Conservation (phyloP, 2,888 invertebrate genomes). For the Spatulosminthurus flaviceps region DNA sequence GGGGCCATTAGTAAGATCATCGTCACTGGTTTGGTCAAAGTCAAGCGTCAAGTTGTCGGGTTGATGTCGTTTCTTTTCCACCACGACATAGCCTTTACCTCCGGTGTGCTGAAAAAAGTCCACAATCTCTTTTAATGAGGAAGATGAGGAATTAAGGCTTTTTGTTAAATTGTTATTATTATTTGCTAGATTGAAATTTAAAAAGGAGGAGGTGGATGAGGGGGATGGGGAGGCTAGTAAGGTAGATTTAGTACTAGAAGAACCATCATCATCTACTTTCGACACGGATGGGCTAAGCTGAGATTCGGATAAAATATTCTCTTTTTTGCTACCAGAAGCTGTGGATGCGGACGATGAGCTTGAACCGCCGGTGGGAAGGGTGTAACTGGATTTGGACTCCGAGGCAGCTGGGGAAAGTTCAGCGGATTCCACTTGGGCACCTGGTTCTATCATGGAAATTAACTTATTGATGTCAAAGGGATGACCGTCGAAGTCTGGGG, state of each 20-base stretch:
- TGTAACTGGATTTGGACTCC: conserved; percentile 50
- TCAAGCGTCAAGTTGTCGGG: conserved; percentile 47
- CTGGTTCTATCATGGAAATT: conserved; percentile 62
- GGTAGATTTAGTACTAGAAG: conserved; percentile 1
- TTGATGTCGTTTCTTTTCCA: conserved; percentile 50
- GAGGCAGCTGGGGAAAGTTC: conserved; percentile 52
- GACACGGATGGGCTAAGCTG: conserved; percentile 1
- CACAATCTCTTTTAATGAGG: conserved; percentile 54
- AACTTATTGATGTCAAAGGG: conserved; percentile 61
- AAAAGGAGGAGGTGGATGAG: too few species aligned
- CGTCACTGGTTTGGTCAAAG: conserved; percentile 46
- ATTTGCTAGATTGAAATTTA: conserved; percentile 19
- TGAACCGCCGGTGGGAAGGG: conserved; percentile 35
- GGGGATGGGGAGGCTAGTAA: not conserved
- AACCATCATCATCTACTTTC: conserved; percentile 13
- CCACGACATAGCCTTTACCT: conserved; percentile 54
- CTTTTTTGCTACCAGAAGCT: conserved; percentile 49
- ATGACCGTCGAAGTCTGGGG: conserved; percentile 59
- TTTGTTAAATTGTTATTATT: not conserved
- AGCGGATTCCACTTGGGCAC: conserved; percentile 52
- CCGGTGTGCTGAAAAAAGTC: conserved; percentile 55
- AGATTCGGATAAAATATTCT: conserved; percentile 40
- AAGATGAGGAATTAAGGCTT: too few species aligned
- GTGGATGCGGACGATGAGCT: conserved; percentile 22
- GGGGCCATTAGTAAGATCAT: conserved; percentile 47